Evolutionary conservation across 1,140 invertebrate species (phyloP).

Genomic region (Drosophila kanapiae): DNA sequence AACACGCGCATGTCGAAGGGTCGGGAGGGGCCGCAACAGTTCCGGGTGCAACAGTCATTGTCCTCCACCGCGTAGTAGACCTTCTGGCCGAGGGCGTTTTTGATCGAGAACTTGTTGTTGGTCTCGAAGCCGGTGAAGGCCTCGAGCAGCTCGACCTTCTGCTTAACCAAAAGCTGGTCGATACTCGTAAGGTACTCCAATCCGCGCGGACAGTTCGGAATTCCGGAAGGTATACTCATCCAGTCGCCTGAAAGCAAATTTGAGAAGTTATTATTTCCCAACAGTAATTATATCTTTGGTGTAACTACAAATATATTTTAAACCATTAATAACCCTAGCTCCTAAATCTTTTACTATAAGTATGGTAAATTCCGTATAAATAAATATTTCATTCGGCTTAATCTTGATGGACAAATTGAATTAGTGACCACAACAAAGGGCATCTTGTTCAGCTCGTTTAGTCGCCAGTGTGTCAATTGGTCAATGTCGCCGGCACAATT

Average conservation of each 20-base stretch:
- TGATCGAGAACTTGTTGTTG: conserved; percentile 94
- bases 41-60: conserved; percentile 91
- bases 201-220: conserved; percentile 93
- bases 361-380: too few relatives aligned
- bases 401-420: conserved; percentile 32
- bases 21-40: conserved; percentile 91
- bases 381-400: neutral
- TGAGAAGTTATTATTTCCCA: too few relatives aligned
- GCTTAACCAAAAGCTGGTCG: conserved; percentile 95
- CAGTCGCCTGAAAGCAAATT: conserved; percentile 88
- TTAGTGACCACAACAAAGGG: conserved; percentile 47
- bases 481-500: conserved; percentile 74
- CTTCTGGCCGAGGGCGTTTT: conserved; percentile 91
- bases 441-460: conserved; percentile 40
- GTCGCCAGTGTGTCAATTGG: conserved; percentile 73
- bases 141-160: conserved; percentile 94
- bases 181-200: conserved; percentile 97
- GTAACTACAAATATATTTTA: neutral
- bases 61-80: conserved; percentile 95
- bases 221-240: conserved; percentile 91
- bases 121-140: conserved; percentile 95
- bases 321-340: neutral
- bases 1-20: conserved; percentile 95
- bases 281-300: too few relatives aligned
- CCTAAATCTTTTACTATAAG: neutral